Percentiles rank a stretch among this genome's conserved stretches.
These are phyloP conservation scores for Autographa pulchrina DNA, from an alignment of 2,888 invertebrate genomes.

Conservation along the genomic window DNA sequence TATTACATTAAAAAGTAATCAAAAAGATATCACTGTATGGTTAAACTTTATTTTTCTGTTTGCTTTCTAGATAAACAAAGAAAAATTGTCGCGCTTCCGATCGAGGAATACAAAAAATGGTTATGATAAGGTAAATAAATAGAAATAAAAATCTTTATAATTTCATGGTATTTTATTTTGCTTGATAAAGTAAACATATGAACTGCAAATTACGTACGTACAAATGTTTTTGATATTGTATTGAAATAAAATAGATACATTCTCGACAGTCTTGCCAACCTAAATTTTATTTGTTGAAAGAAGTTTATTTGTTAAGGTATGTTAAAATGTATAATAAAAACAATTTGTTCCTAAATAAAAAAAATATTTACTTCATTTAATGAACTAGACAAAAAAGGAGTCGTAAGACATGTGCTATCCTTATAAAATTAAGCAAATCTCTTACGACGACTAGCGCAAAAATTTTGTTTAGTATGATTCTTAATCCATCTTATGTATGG, in stretches of 20 bases:
- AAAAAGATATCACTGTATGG: background rate
- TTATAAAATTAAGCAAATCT: background rate
- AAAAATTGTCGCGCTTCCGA: slow-evolving; percentile 55
- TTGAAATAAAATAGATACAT: no score
- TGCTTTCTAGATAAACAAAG: slow-evolving; percentile 57
- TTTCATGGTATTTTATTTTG: slow-evolving; percentile 6
- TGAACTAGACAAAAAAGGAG: no score
- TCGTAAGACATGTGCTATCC: no score
- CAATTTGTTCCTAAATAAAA: no score
- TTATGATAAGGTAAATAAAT: slow-evolving; percentile 9
- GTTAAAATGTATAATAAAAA: no score
- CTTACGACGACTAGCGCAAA: slow-evolving; percentile 24
- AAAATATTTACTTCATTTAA: no score
- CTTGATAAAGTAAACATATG: no score
- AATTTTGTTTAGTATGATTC: slow-evolving; percentile 47
- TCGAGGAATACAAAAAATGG: slow-evolving; percentile 10
- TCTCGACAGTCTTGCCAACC: no score
- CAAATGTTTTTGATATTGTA: no score
- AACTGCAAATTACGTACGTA: no score
- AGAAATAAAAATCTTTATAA: background rate
- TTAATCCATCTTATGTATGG: slow-evolving; percentile 78
- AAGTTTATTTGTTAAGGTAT: no score
- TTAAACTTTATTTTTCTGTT: slow-evolving; percentile 8
- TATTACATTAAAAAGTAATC: background rate
- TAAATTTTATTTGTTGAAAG: no score